These are phyloP conservation scores for Alligator sinensis DNA, from an alignment of 2,113 vertebrate genomes.

Conservation along the genomic window DNA sequence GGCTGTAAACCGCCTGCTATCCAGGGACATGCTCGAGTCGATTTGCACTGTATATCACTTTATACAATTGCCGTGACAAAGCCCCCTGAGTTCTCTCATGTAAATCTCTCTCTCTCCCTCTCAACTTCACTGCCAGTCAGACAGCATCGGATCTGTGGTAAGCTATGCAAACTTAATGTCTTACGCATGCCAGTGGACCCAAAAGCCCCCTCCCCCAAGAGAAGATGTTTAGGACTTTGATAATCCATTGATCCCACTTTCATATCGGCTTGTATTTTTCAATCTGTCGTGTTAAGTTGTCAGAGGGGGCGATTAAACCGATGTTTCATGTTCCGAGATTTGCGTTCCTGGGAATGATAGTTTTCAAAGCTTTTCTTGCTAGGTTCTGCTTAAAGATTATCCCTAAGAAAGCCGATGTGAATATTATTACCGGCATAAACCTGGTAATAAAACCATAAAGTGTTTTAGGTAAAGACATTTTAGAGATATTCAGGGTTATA, in stretches of 20 bases:
- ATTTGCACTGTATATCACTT: slow-evolving; percentile 91
- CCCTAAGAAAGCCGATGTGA: slow-evolving; percentile 80
- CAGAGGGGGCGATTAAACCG: slow-evolving; percentile 82
- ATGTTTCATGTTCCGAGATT: slow-evolving; percentile 83
- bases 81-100: slow-evolving; percentile 81
- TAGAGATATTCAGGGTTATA: slow-evolving; percentile 78
- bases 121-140: slow-evolving; percentile 82
- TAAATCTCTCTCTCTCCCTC: slow-evolving; percentile 84
- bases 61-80: slow-evolving; percentile 90
- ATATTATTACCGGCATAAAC: slow-evolving; percentile 79
- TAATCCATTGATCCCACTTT: slow-evolving; percentile 89
- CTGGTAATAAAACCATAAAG: slow-evolving; percentile 80
- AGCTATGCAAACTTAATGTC: slow-evolving; percentile 77
- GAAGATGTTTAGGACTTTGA: slow-evolving; percentile 84
- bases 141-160: slow-evolving; percentile 72
- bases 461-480: slow-evolving; percentile 83
- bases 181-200: slow-evolving; percentile 76
- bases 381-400: slow-evolving; percentile 82
- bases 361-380: slow-evolving; percentile 82
- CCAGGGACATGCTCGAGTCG: slow-evolving; percentile 84
- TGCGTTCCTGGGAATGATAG: slow-evolving; percentile 78
- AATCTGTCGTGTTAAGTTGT: slow-evolving; percentile 84
- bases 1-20: slow-evolving; percentile 84
- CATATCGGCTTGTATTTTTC: slow-evolving; percentile 82
- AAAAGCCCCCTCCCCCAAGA: slow-evolving; percentile 63